Conservation (phyloP, 2,888 invertebrate species). For the Cecidostiba fungosa region DNA sequence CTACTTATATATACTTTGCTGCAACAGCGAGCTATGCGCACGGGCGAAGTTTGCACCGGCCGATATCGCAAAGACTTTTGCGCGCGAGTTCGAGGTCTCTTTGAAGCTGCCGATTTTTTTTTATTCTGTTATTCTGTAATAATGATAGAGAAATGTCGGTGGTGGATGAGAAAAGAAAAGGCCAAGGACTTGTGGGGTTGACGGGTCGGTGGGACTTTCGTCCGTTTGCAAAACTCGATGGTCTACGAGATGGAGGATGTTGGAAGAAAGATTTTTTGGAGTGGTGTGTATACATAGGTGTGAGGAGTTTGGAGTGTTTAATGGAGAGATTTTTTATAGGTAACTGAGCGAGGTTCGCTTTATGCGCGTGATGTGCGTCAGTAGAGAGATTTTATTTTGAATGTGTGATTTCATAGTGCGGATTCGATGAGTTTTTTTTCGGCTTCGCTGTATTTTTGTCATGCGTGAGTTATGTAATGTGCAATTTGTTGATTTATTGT, state of each 20-base stretch:
- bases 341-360: no score
- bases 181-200: background rate
- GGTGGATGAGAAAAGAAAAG: background rate
- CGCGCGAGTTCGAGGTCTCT: background rate
- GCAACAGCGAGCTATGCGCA: slow-evolving; percentile 72
- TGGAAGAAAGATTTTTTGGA: background rate
- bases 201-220: slow-evolving; percentile 80
- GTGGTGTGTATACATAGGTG: background rate
- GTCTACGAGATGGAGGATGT: background rate
- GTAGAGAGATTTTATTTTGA: no score
- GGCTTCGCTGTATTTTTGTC: no score
- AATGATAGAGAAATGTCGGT: background rate
- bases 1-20: background rate
- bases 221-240: slow-evolving; percentile 77
- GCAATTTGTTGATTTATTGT: no score
- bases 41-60: slow-evolving; percentile 79
- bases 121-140: background rate
- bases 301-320: no score
- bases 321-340: no score
- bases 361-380: no score
- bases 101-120: background rate
- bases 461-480: no score
- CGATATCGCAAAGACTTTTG: slow-evolving; percentile 66
- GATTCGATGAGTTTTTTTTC: background rate
- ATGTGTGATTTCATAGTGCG: background rate